A percentile compares a stretch with the other conserved stretches of the same genome.
phyloP scores from a whole-genome alignment of 35 echinoderm and acorn worm genomes.

The Ophioderma brevispina region DNA sequence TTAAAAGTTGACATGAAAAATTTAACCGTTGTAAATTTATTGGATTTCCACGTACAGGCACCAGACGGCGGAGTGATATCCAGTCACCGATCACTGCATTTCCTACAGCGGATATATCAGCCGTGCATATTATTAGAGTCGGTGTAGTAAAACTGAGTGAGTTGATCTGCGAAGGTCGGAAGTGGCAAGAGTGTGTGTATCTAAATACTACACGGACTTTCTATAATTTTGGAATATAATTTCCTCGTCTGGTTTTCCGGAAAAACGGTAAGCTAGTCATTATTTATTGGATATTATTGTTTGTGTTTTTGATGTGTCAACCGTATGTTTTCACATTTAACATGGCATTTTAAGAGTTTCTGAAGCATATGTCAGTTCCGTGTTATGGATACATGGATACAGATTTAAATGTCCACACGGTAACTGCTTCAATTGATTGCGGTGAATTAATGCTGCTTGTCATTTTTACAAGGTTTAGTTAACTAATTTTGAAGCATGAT shows the following conservation, averaged over 20 bases:
- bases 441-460: too few relatives aligned
- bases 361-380: constrained; percentile 9
- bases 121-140: background rate
- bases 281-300: background rate
- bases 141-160: background rate
- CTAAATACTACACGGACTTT: background rate
- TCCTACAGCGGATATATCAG: background rate
- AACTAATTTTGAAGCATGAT: too few relatives aligned
- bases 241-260: background rate
- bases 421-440: too few relatives aligned
- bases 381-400: background rate
- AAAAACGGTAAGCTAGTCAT: background rate
- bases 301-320: too few relatives aligned
- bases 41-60: too few relatives aligned
- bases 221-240: background rate
- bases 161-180: background rate
- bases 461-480: too few relatives aligned
- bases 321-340: background rate
- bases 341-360: background rate
- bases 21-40: too few relatives aligned
- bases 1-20: too few relatives aligned
- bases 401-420: background rate
- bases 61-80: constrained; percentile 6
- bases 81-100: background rate
- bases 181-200: background rate